Percentiles rank a stretch among this genome's conserved stretches.
These are phyloP conservation scores for Dromiciops gliroides DNA, from an alignment of 2,113 vertebrate species.

Conservation along the genomic window DNA sequence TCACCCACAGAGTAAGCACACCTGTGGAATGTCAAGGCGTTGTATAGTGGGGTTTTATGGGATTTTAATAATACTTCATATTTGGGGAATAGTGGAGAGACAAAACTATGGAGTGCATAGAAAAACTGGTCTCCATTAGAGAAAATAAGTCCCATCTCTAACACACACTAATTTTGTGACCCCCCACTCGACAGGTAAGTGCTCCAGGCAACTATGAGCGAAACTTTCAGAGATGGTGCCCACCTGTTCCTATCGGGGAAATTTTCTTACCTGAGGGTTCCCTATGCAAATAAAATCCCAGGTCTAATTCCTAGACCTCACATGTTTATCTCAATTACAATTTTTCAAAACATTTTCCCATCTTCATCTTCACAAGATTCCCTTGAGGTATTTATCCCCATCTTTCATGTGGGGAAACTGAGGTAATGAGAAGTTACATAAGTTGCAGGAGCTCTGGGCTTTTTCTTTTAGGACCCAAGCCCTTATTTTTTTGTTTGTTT, in stretches of 20 bases:
- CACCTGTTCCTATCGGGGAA: too few relatives aligned
- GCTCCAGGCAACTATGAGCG: too few relatives aligned
- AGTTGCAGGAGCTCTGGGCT: neutral
- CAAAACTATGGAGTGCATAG: too few relatives aligned
- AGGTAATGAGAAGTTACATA: neutral
- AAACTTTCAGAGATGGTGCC: too few relatives aligned
- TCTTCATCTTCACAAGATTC: neutral
- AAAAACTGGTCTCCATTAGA: too few relatives aligned
- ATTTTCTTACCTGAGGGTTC: too few relatives aligned
- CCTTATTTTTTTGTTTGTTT: too few relatives aligned
- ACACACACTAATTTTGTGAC: too few relatives aligned
- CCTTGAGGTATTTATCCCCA: neutral
- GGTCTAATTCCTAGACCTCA: too few relatives aligned
- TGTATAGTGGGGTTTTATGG: neutral
- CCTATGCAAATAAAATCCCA: too few relatives aligned
- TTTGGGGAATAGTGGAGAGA: neutral
- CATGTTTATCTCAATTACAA: neutral
- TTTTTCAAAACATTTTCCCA: slow-evolving; percentile 27
- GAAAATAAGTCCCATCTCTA: too few relatives aligned
- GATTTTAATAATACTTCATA: slow-evolving; percentile 28
- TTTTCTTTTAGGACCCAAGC: neutral
- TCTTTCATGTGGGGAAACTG: neutral
- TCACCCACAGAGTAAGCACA: neutral
- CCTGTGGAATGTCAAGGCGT: neutral
- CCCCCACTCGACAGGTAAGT: too few relatives aligned